phyloP scores from a whole-genome alignment of 2,797 vertebrate species.

The Sorex maritimensis region DNA sequence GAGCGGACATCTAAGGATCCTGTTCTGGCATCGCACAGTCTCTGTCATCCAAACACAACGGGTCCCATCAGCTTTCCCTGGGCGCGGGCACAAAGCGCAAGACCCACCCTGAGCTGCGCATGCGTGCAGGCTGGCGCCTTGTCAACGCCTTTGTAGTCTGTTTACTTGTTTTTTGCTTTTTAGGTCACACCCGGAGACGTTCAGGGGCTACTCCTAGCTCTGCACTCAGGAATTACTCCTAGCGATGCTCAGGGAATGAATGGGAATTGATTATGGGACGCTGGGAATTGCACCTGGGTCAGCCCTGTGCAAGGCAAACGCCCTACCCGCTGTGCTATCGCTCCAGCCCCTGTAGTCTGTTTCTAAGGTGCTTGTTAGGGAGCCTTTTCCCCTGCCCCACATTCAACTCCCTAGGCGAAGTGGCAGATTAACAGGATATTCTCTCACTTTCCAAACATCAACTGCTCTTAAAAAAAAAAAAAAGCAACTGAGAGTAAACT shows the following conservation, averaged over 20 bases:
- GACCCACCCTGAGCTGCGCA: neutral
- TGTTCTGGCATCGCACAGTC: neutral
- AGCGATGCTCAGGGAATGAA: too few relatives aligned
- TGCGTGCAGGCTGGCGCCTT: too few relatives aligned
- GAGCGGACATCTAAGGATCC: neutral
- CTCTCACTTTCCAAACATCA: neutral
- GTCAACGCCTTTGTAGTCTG: neutral
- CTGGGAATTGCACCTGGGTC: too few relatives aligned
- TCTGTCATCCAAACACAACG: conserved; percentile 65
- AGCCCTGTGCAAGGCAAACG: too few relatives aligned
- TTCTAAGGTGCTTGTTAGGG: conserved; percentile 65
- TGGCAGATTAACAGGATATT: neutral
- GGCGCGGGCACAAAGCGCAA: conserved; percentile 41
- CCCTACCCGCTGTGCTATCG: too few relatives aligned
- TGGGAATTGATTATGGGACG: too few relatives aligned
- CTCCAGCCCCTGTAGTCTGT: neutral
- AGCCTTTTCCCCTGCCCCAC: conserved; percentile 4
- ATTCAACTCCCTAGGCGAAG: neutral
- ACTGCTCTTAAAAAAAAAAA: neutral
- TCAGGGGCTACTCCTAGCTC: too few relatives aligned
- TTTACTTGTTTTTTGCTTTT: neutral
- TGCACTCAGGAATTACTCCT: too few relatives aligned
- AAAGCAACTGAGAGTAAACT: neutral
- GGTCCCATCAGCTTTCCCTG: conserved; percentile 30
- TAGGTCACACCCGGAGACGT: too few relatives aligned